These are phyloP conservation scores for Hirundo rustica DNA, from an alignment of 2,797 vertebrate genomes.

Conservation along the genomic window DNA sequence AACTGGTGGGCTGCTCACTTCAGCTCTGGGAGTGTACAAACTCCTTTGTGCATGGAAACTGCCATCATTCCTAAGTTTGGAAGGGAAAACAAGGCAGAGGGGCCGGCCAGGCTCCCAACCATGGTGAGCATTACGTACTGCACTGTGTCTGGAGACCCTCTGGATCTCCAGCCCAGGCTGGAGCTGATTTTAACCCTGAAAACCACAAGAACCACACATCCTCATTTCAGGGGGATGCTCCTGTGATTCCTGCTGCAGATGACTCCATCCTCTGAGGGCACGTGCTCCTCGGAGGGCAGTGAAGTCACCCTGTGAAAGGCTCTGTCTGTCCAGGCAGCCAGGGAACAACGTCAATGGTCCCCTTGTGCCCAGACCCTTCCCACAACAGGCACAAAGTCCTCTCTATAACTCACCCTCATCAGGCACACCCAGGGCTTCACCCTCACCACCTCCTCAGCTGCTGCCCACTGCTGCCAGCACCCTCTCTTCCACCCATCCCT, in stretches of 20 bases:
- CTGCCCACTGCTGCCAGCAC: not conserved
- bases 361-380: not conserved
- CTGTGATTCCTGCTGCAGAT: not conserved
- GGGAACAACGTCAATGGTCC: not conserved
- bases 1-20: not conserved
- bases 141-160: not conserved
- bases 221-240: not conserved
- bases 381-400: not conserved
- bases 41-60: not conserved
- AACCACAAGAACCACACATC: not conserved
- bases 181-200: not conserved
- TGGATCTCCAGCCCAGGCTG: not conserved
- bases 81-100: not conserved
- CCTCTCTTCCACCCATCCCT: not conserved
- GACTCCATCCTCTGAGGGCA: not conserved
- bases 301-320: constrained; percentile 4
- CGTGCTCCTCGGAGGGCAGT: not conserved
- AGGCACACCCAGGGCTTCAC: not conserved
- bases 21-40: not conserved
- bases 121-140: not conserved
- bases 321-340: not conserved
- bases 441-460: not conserved
- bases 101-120: not conserved
- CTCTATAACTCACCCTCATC: not conserved
- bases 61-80: not conserved